A percentile compares a stretch with the other conserved stretches of the same genome.
These are phyloP conservation scores for Phymastichus coffea DNA, from an alignment of 1,140 invertebrate species.

Conservation along the genomic window DNA sequence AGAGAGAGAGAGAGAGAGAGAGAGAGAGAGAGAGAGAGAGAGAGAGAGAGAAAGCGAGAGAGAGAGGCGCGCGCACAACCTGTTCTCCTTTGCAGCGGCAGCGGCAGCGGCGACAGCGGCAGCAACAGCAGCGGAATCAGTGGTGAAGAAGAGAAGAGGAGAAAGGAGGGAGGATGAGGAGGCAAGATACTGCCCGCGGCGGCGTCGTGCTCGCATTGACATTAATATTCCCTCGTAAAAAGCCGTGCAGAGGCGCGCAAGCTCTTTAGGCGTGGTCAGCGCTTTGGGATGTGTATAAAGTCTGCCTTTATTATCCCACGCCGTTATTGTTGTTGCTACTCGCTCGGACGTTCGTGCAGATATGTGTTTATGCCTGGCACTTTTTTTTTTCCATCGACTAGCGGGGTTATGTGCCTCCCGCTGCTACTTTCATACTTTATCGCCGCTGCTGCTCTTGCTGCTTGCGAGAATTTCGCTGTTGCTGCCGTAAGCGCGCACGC, in stretches of 20 bases:
- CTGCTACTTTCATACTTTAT: neutral
- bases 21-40: conserved; percentile 19
- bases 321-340: too few relatives aligned
- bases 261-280: conserved; percentile 38
- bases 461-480: neutral
- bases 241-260: conserved; percentile 22
- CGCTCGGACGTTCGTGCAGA: too few relatives aligned
- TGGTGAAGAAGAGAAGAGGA: neutral
- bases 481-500: neutral
- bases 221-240: conserved; percentile 44
- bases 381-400: too few relatives aligned
- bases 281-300: neutral
- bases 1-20: conserved; percentile 9
- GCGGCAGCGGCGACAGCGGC: too few relatives aligned
- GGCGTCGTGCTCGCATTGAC: conserved; percentile 29
- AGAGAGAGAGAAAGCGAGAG: conserved; percentile 32
- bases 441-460: neutral
- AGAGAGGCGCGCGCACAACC: too few relatives aligned
- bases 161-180: conserved; percentile 31
- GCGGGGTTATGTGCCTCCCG: conserved; percentile 5
- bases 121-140: too few relatives aligned
- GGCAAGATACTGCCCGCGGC: conserved; percentile 1
- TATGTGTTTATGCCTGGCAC: too few relatives aligned
- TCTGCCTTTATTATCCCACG: conserved; percentile 24
- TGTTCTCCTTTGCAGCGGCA: conserved; percentile 51